Percentiles rank a stretch among this genome's conserved stretches.
Evolutionary conservation across 2,113 vertebrate genomes (phyloP).

Genomic region (Phalacrocorax pelagicus): DNA sequence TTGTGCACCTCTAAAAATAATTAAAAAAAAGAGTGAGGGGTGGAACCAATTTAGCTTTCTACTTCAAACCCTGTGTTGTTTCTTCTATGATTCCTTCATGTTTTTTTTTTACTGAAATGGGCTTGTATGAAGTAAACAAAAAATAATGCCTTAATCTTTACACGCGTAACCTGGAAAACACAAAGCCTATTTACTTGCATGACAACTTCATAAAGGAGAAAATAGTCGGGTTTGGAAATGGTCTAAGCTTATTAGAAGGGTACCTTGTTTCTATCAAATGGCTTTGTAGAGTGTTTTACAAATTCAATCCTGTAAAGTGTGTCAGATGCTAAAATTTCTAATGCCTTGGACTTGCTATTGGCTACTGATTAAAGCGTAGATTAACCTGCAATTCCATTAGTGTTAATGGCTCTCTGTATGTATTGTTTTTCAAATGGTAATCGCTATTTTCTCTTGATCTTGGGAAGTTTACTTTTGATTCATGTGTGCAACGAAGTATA

Average conservation of each 20-base stretch:
- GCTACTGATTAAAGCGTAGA: not conserved
- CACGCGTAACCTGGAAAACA: not conserved
- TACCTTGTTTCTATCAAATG: not conserved
- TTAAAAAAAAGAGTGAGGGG: fast-evolving
- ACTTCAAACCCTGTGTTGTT: not conserved
- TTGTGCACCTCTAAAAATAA: not conserved
- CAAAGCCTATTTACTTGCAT: not conserved
- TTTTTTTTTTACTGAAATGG: not conserved
- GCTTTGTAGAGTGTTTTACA: not conserved
- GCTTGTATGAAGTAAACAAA: not conserved
- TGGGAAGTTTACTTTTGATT: not conserved
- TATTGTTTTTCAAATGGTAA: not conserved
- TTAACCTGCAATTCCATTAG: not conserved
- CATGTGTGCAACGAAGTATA: fast-evolving
- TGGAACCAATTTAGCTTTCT: not conserved
- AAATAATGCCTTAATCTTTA: not conserved
- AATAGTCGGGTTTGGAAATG: not conserved
- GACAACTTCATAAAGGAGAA: not conserved
- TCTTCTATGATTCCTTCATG: not conserved
- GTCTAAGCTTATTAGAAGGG: not conserved
- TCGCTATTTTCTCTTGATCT: not conserved
- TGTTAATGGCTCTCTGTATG: not conserved
- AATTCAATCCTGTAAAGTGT: not conserved
- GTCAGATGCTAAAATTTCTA: not conserved
- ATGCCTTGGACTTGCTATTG: not conserved